These are phyloP conservation scores for Drosophila sp. DNA, from an alignment of 1,140 invertebrate species.

Conservation along the genomic window DNA sequence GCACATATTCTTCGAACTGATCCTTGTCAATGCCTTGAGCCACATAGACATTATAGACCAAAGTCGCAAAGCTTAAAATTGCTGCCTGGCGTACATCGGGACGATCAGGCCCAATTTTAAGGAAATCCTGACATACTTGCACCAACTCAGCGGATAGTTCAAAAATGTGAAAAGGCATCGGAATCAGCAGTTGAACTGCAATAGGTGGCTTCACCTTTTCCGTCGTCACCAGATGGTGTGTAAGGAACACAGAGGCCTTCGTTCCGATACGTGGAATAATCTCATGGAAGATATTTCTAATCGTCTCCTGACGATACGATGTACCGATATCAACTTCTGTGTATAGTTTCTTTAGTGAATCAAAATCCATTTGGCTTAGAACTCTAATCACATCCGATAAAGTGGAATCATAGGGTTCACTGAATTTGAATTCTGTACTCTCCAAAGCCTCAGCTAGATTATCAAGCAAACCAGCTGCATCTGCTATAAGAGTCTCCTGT, in stretches of 20 bases:
- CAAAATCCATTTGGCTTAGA: constrained; percentile 84
- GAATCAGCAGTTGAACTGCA: constrained; percentile 84
- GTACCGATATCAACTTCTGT: constrained; percentile 86
- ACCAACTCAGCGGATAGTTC: constrained; percentile 85
- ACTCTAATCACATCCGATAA: constrained; percentile 83
- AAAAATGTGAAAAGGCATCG: constrained; percentile 86
- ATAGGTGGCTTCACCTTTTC: constrained; percentile 85
- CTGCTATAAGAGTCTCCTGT: constrained; percentile 64
- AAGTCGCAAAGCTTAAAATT: constrained; percentile 87
- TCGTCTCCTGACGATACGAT: constrained; percentile 86
- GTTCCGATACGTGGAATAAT: constrained; percentile 89
- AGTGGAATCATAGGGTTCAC: constrained; percentile 83
- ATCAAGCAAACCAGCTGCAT: constrained; percentile 69
- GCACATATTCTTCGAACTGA: constrained; percentile 88
- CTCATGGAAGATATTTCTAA: constrained; percentile 89
- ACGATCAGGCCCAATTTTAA: constrained; percentile 83
- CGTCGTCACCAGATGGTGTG: constrained; percentile 86
- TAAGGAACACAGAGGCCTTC: constrained; percentile 86
- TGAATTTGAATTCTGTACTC: constrained; percentile 82
- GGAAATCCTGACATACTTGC: constrained; percentile 83
- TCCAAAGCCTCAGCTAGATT: constrained; percentile 83
- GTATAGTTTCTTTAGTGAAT: constrained; percentile 84
- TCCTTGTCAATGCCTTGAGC: constrained; percentile 85
- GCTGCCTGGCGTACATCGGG: constrained; percentile 87
- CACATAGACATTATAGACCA: constrained; percentile 87